Evolutionary conservation across 2,797 vertebrate genomes (phyloP).

Genomic region (Pipistrellus pipistrellus): DNA sequence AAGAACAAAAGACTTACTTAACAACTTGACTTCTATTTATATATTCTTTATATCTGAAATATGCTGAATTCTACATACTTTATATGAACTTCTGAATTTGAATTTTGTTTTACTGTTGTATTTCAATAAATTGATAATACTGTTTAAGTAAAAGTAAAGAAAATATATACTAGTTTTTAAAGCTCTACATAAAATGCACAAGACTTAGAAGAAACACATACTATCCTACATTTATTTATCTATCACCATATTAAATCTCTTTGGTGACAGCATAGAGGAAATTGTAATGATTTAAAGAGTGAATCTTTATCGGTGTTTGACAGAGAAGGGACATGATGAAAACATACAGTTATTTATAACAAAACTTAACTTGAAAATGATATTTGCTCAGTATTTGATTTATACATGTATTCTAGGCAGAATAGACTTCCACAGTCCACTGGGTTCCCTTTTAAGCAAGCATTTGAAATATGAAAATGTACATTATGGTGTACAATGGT

Average conservation of each 20-base stretch:
- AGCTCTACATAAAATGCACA: slow-evolving; percentile 56
- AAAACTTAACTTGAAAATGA: slow-evolving; percentile 86
- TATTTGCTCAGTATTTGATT: slow-evolving; percentile 84
- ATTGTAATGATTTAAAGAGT: slow-evolving; percentile 88
- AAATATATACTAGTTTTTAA: slow-evolving; percentile 7
- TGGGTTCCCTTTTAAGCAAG: background rate
- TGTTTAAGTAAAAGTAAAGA: slow-evolving; percentile 54
- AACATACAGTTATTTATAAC: slow-evolving; percentile 88
- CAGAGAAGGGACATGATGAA: slow-evolving; percentile 84
- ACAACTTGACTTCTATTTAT: background rate
- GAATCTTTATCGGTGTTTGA: slow-evolving; percentile 89
- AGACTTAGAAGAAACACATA: slow-evolving; percentile 34
- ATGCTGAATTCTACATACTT: background rate
- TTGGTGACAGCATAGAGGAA: slow-evolving; percentile 86
- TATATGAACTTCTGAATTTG: background rate
- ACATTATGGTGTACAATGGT: background rate
- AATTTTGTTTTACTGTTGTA: slow-evolving; percentile 26
- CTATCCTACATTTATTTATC: slow-evolving; percentile 82
- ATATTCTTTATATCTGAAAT: background rate
- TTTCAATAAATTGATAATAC: slow-evolving; percentile 34
- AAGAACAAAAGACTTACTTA: slow-evolving; percentile 4
- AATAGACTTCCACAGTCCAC: background rate
- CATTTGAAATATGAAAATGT: slow-evolving; percentile 47
- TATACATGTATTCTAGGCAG: slow-evolving; percentile 81
- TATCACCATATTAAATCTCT: slow-evolving; percentile 87